These are phyloP conservation scores for Cecropterus lyciades DNA, from an alignment of 1,140 invertebrate species.

Conservation along the genomic window DNA sequence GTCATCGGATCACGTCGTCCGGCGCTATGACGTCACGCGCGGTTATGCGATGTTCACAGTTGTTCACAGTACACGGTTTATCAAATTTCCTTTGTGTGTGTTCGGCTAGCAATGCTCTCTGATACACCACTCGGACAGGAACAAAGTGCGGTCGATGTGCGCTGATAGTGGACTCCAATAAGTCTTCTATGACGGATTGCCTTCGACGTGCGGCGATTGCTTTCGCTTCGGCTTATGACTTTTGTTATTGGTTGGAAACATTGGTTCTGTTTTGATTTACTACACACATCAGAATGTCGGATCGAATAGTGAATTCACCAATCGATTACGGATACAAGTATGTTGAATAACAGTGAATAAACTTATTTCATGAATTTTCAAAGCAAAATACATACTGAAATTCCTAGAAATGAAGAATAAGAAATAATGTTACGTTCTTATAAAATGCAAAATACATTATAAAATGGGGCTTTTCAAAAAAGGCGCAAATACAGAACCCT, in stretches of 20 bases:
- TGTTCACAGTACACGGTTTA: neutral
- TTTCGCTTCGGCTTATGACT: neutral
- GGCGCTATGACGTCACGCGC: neutral
- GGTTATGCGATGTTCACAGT: too few relatives aligned
- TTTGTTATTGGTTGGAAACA: constrained; percentile 16
- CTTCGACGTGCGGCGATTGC: constrained; percentile 1
- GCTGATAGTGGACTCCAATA: constrained; percentile 20
- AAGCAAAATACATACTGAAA: too few relatives aligned
- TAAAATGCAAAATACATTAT: too few relatives aligned
- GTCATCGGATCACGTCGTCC: neutral
- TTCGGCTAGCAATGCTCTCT: neutral
- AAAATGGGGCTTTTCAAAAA: too few relatives aligned
- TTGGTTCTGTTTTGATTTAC: constrained; percentile 27
- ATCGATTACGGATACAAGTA: neutral
- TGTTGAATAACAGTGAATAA: neutral
- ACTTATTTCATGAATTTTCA: neutral
- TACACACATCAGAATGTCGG: neutral
- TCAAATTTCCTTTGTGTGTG: constrained; percentile 10
- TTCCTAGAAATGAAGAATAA: too few relatives aligned
- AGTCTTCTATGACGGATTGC: constrained; percentile 19
- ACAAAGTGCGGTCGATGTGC: constrained; percentile 17
- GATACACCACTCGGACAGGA: constrained; percentile 13
- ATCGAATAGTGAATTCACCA: neutral
- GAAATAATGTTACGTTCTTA: too few relatives aligned
- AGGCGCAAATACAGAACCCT: too few relatives aligned